phyloP scores from a whole-genome alignment of 2,113 vertebrate genomes.

The Lepidothrix coronata region DNA sequence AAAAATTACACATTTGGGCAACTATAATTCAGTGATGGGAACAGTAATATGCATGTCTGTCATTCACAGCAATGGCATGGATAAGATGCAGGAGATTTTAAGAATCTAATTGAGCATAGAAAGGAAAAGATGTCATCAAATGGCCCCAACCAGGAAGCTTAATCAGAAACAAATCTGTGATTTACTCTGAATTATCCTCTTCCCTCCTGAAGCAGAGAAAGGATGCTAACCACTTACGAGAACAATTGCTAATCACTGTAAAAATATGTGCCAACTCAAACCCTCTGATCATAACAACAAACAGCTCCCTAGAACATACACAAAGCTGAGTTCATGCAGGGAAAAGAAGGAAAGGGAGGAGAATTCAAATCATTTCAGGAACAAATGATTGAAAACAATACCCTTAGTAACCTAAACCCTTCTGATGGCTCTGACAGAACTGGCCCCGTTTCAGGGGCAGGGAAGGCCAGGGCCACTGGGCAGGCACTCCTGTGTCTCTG shows the following conservation, averaged over 20 bases:
- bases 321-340: not conserved
- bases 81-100: not conserved
- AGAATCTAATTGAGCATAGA: not conserved
- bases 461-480: not conserved
- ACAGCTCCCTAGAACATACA: not conserved
- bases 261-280: slow-evolving; percentile 3
- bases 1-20: not conserved
- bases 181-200: slow-evolving; percentile 39
- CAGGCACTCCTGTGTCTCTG: not conserved
- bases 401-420: not conserved
- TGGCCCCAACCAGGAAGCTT: not conserved
- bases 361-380: slow-evolving; percentile 37
- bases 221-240: not conserved
- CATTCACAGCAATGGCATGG: not conserved
- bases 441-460: not conserved
- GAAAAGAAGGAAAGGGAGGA: slow-evolving; percentile 55
- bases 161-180: slow-evolving; percentile 31
- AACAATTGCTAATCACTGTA: slow-evolving; percentile 48
- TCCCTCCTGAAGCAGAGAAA: slow-evolving; percentile 24
- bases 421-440: not conserved
- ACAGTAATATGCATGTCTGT: not conserved
- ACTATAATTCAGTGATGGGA: not conserved
- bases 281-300: slow-evolving; percentile 6
- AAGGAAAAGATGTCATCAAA: slow-evolving; percentile 6
- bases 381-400: slow-evolving; percentile 40